Evolutionary conservation across 1,140 invertebrate species (phyloP), one percentile per base, ranked within the genome.

Genomic region (Drosophila mayri): DNA sequence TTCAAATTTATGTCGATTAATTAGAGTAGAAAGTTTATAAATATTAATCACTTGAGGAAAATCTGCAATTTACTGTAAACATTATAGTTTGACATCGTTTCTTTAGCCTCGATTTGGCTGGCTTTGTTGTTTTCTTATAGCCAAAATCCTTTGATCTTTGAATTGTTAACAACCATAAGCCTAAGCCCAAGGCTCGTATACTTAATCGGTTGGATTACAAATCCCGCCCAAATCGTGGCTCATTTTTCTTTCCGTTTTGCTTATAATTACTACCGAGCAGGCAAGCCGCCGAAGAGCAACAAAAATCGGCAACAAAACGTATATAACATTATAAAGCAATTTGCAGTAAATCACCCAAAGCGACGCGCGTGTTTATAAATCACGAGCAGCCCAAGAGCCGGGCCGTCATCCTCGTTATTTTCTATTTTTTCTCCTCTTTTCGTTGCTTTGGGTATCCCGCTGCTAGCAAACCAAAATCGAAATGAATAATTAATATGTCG

Each of bases 401-500:
- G 32, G 40, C 40, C 41, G 25, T 41, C 63, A 67, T 37, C 44
- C n/a, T 72, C 55, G 60, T 49, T 22, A 40, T n/a, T 35, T 64
- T 16, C 32, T 60, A 35, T 55, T 35, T 50, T 43, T 22, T 28
- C 37, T 47, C 18, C 28, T 14, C n/a, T 41, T 25, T 4, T 35
- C 8, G 47, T 22, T 60, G 52, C 44, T 57, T 57, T 20, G 44
- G 60, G 70, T 37, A 64, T 63, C 75, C 67, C 54, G 62, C 79
- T 76, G 83, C 43, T 65, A 68, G 76, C 71, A 76, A 76, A 84
- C 68, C 77, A 90, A 79, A 90, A 85, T 90, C 85, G 71, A 90
- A 90, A 90, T 90, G 85, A 90, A 90, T 90, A 90, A 90, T 90
- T 90, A 90, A 90, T 90, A 90, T 85, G 85, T 90, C 85, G 86